Percentiles rank a stretch among this genome's conserved stretches.
phyloP scores from a whole-genome alignment of 2,888 invertebrate species.

The Steinernema carpocapsae region DNA sequence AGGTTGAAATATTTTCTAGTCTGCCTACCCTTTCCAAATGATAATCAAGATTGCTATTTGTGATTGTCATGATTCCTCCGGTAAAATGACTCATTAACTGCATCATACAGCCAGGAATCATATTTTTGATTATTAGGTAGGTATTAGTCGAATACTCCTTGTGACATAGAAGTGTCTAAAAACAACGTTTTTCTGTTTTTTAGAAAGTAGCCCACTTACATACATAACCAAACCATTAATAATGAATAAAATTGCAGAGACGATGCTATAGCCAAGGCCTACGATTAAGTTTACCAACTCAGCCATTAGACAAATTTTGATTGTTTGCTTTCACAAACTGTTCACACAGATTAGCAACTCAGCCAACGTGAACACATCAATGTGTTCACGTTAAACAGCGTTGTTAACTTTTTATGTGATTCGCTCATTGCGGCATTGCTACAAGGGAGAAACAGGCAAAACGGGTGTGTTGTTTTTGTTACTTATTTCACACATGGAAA shows the following conservation, averaged over 20 bases:
- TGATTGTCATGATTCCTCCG: constrained; percentile 10
- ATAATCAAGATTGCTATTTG: background rate
- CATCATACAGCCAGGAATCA: constrained; percentile 28
- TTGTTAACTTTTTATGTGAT: too few relatives aligned
- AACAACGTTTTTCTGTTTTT: background rate
- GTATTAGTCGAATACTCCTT: constrained; percentile 16
- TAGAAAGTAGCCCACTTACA: background rate
- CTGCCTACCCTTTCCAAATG: background rate
- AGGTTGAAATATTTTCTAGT: too few relatives aligned
- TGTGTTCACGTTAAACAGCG: too few relatives aligned
- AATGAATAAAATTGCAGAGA: background rate
- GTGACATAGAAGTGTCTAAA: background rate
- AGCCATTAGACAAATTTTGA: too few relatives aligned
- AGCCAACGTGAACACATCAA: background rate
- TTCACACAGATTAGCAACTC: too few relatives aligned
- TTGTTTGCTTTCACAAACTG: too few relatives aligned
- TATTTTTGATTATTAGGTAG: constrained; percentile 21
- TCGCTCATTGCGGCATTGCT: too few relatives aligned
- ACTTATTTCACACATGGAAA: too few relatives aligned
- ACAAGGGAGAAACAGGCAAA: too few relatives aligned
- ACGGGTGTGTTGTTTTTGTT: too few relatives aligned
- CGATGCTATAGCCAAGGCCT: background rate
- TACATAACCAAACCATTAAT: background rate
- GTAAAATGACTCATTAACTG: constrained; percentile 9
- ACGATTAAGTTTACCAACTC: background rate